Percentiles rank a stretch among this genome's conserved stretches.
Evolutionary conservation across 2,888 invertebrate species (phyloP).

Genomic region (Dastarcus helophoroides): DNA sequence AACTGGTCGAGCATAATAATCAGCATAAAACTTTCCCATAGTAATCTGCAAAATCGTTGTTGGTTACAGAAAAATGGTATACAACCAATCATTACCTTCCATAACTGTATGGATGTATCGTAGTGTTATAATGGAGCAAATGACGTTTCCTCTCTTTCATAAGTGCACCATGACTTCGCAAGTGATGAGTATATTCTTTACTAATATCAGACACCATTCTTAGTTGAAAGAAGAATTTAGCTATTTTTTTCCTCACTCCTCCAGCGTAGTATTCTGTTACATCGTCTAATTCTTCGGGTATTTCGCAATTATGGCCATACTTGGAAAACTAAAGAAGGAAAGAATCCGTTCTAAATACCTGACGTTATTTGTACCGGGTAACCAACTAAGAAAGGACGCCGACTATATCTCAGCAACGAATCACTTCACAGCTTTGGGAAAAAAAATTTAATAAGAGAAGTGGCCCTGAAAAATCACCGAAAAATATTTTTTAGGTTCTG

Average conservation of each 20-base stretch:
- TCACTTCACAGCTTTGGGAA: too few species aligned
- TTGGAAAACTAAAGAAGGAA: conserved; percentile 9
- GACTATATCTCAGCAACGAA: too few species aligned
- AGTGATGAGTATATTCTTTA: conserved; percentile 23
- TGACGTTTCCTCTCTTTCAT: conserved; percentile 25
- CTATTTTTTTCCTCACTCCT: conserved; percentile 6
- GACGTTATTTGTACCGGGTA: too few species aligned
- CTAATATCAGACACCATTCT: conserved; percentile 20
- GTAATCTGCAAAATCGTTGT: conserved; percentile 19
- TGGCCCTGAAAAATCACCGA: too few species aligned
- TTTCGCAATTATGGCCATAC: conserved; percentile 14
- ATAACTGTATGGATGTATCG: conserved; percentile 26
- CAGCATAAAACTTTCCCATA: conserved; percentile 21
- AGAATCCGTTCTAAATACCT: too few species aligned
- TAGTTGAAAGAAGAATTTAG: conserved; percentile 6
- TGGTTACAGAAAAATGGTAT: not conserved
- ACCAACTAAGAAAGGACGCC: too few species aligned
- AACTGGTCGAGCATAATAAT: conserved; percentile 19
- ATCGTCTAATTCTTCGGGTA: conserved; percentile 14
- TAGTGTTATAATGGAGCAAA: conserved; percentile 18
- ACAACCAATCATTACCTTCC: conserved; percentile 17
- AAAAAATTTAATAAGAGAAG: too few species aligned
- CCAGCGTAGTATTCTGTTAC: conserved; percentile 12
- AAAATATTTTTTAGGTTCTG: too few species aligned
- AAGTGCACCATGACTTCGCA: conserved; percentile 26